Evolutionary conservation across 2,113 vertebrate species (phyloP), one percentile per base, ranked within the genome.

Genomic region (Aegotheles bennettii): DNA sequence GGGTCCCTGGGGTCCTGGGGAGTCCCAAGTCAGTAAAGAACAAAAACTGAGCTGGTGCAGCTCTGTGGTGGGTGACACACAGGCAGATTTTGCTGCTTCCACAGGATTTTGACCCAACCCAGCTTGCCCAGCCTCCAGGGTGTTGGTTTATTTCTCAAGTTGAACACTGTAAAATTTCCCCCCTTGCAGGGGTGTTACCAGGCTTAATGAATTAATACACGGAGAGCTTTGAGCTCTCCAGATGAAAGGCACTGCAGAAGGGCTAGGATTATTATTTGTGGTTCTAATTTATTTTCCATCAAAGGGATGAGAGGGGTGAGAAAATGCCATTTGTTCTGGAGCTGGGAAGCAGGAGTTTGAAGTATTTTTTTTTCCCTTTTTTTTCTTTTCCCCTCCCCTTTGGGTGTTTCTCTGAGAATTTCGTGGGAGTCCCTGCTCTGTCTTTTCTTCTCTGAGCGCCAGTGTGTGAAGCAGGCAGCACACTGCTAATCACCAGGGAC

Each of bases 291-390:
- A 78, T 94, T 95, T 93, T 56, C 93, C 91, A 83, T 96, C 91
- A 94, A 95, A 97, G 91, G 70, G 78, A 93, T 93, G 84, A 94
- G 87, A 69, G 77, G 87, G 36, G 70, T 93, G 91, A 93, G 93
- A 95, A 95, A 95, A 95, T 87, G 70, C 93, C 63, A 73, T 95
- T 94, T 89, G 78, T 91, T 96, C 91, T 94, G 95, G 93, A 90
- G 61, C 87, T 54, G 84, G 81, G 84, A n/a, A 96, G 61, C 65
- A 26, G 51, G 19, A 48, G 81, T 91, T 78, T 91, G 91, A 93
- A 93, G 83, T 48, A 3, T 23, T 29, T 33, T 40, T 17, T 35
- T 53, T 8, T 29, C 8, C 23, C 40, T 76, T 42, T 36, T 68
- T 79, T 82, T 69, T 48, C 53, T 48, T 56, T 59, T 69, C 20